Evolutionary conservation across 2,797 vertebrate species (phyloP), one percentile per base, ranked within the genome.

Genomic region (Pteronotus mesoamericanus): DNA sequence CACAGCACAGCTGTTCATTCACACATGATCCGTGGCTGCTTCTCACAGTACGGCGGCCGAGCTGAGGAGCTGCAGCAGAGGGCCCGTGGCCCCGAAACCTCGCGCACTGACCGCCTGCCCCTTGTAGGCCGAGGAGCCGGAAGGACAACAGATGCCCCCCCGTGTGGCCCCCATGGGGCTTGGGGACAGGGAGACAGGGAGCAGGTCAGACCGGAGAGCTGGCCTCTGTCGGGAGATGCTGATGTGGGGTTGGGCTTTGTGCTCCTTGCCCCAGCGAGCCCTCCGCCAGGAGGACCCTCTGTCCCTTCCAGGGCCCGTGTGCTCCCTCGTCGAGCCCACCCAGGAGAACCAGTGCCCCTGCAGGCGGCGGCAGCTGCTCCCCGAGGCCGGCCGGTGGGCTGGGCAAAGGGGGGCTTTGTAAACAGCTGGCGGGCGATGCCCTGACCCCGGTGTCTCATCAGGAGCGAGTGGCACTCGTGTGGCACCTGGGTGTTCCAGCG

Each of bases 401-500:
- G 34, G 9, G 24, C 0, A 9, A 1, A 15, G 34, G 15, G 32
- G 24, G 29, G 4, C 29, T 74, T 39, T 22, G 2, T 66, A 11
- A 59, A 53, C 46, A 66, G 12, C 8, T 44, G 61, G 64, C 15
- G 14, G n/a, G 6, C 3, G 46, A 10, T 0, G 26, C 29, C 9
- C 18, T 44, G 22, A 22, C 18, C 55, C 34, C 3, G 64, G 9
- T 4, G 34, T 29, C 59, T 22, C 9, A 0, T 37, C 6, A 2
- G 46, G 34, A 48, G 48, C 12, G 10, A 83, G n/a, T 29, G 6
- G 9, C 44, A 32, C 3, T 37, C 5, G 1, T 3, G 64, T 26
- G 11, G 22, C 2, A 0, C 6, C 9, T 24, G 0, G 37, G 46
- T 22, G 8, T 15, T 15, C 32, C 1, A 3, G n/a, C 5, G 2